These are phyloP conservation scores for Hofmannophila pseudospretella DNA, from an alignment of 2,888 invertebrate genomes.

Conservation along the genomic window DNA sequence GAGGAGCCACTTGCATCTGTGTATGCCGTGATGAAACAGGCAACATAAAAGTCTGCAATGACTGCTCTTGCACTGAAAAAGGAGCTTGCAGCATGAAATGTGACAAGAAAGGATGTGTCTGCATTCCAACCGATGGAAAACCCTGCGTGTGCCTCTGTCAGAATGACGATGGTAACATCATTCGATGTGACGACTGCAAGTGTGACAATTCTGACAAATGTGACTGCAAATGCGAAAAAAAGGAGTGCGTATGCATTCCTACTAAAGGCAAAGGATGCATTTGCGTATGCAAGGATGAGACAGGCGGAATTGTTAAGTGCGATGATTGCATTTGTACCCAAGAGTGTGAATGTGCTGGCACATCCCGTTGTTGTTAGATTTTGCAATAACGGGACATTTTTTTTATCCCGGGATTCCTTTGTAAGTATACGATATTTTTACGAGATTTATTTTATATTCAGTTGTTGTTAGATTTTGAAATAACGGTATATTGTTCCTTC, in stretches of 20 bases:
- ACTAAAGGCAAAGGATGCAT: conserved; percentile 26
- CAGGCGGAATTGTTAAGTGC: conserved; percentile 19
- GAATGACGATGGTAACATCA: conserved; percentile 19
- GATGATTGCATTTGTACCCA: conserved; percentile 19
- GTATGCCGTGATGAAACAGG: conserved; percentile 20
- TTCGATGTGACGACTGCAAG: conserved; percentile 28
- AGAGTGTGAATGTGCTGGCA: background rate
- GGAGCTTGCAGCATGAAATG: conserved; percentile 1
- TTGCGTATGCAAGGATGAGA: conserved; percentile 22
- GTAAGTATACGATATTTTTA: too few species aligned
- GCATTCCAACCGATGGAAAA: conserved; percentile 21
- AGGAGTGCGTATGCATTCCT: conserved; percentile 29
- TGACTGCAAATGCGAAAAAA: conserved; percentile 23
- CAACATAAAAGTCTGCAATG: background rate
- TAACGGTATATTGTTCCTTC: too few species aligned
- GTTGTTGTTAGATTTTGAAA: background rate
- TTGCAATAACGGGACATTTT: too few species aligned
- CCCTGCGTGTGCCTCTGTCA: conserved; percentile 24
- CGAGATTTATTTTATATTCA: too few species aligned
- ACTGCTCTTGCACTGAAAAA: conserved; percentile 6
- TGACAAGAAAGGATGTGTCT: conserved; percentile 21
- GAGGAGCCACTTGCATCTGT: conserved; percentile 26
- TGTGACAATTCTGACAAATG: conserved; percentile 17
- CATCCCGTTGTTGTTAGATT: background rate
- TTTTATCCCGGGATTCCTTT: too few species aligned